These are phyloP conservation scores for Deilephila elpenor DNA, from an alignment of 2,888 invertebrate species.

Conservation along the genomic window DNA sequence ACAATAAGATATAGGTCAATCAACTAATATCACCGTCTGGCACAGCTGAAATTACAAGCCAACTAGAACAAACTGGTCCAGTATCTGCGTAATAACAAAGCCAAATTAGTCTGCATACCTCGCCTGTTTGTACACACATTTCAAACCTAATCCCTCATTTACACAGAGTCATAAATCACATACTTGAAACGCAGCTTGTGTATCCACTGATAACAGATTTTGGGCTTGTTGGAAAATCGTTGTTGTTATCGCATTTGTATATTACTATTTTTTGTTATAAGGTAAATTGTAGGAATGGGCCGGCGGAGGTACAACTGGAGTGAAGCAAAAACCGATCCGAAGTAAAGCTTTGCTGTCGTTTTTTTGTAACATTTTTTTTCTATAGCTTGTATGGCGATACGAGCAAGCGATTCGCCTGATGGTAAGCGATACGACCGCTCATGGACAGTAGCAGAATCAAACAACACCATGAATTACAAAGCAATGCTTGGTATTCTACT, in stretches of 20 bases:
- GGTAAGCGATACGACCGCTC: too few relatives aligned
- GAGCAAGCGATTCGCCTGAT: too few relatives aligned
- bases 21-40: neutral
- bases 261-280: neutral
- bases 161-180: constrained; percentile 28
- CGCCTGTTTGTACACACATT: neutral
- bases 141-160: constrained; percentile 25
- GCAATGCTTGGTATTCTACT: too few relatives aligned
- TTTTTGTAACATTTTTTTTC: too few relatives aligned
- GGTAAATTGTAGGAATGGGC: too few relatives aligned
- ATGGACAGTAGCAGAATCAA: too few relatives aligned
- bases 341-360: too few relatives aligned
- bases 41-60: neutral
- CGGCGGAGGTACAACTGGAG: too few relatives aligned
- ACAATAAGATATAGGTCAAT: neutral
- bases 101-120: neutral
- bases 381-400: too few relatives aligned
- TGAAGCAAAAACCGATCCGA: too few relatives aligned
- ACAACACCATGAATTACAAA: too few relatives aligned
- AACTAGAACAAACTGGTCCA: neutral
- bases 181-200: constrained; percentile 15
- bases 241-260: constrained; percentile 37
- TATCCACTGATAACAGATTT: constrained; percentile 25
- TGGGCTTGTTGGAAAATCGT: constrained; percentile 36
- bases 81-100: neutral